Evolutionary conservation across 2,797 vertebrate genomes (phyloP), one percentile per base, ranked within the genome.

Genomic region (Hephaestus fuliginosus): DNA sequence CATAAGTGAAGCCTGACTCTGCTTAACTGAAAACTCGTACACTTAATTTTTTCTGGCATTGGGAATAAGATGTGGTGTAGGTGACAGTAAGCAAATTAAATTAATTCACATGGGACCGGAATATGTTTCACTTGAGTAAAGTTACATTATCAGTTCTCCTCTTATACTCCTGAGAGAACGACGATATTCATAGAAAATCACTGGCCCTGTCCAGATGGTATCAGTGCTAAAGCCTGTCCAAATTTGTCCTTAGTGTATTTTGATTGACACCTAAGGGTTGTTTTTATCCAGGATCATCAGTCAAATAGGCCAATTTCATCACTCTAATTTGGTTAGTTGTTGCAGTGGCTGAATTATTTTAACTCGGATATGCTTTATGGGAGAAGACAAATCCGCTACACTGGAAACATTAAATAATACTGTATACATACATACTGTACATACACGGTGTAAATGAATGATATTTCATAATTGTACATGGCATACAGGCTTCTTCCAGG

Each of bases 201-300:
- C 61, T 7, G 36, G 20, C 48, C 48, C 49, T 74, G 53, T 72
- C 61, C 56, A 70, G 62, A 69, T 22, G 68, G 56, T n/a, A 74
- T 87, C 69, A 78, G n/a, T 1, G 33, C 61, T 70, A 77, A 84
- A 86, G 25, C 39, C 80, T 8, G 3, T 28, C 52, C 9, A 11
- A 65, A 73, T 25, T 66, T 52, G 10, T 11, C 51, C 43, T 9
- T 5, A 3, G 43, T 48, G 41, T 78, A 71, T 51, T 74, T 30
- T 83, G 71, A 78, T 33, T 76, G 76, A 83, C 48, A 67, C 64
- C 43, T 25, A 33, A 0, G 6, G 41, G 71, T 71, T 49, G 39
- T 72, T 82, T 51, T 74, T 84, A 87, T 88, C 82, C 64, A 67
- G 57, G 65, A 75, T 79, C 58, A 72, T 71, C 62, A 82, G 51